A percentile compares a stretch with the other conserved stretches of the same genome.
Conservation (phyloP, 2,888 invertebrate species). For the Malthinus flaveolus region DNA sequence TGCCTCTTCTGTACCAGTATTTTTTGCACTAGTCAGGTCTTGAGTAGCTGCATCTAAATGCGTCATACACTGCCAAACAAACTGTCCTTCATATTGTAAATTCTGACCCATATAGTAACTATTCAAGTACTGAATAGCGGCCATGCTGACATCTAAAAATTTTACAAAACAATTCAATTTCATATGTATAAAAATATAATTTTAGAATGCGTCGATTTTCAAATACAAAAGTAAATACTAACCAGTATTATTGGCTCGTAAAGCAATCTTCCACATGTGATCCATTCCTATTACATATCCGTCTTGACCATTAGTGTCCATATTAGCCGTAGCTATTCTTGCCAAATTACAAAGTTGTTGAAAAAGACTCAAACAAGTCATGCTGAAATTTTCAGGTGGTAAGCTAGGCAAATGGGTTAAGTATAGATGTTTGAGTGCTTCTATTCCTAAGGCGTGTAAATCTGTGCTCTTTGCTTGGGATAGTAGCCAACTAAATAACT, state of each 20-base stretch:
- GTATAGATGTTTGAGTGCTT: constrained; percentile 85
- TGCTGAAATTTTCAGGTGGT: constrained; percentile 86
- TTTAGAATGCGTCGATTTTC: background rate
- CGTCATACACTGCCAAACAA: constrained; percentile 91
- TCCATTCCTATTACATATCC: constrained; percentile 83
- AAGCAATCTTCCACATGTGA: constrained; percentile 92
- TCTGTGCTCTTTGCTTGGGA: constrained; percentile 91
- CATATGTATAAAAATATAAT: constrained; percentile 2
- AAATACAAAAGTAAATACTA: constrained; percentile 15
- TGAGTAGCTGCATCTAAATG: constrained; percentile 83
- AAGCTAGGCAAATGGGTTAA: constrained; percentile 86
- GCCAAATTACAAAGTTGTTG: constrained; percentile 90
- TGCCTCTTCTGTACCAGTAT: constrained; percentile 67
- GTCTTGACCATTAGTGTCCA: constrained; percentile 55
- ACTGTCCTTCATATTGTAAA: constrained; percentile 88
- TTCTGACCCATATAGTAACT: constrained; percentile 93
- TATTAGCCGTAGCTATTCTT: constrained; percentile 75
- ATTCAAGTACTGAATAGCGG: constrained; percentile 92
- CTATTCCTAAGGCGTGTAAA: constrained; percentile 86
- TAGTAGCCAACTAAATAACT: constrained; percentile 90
- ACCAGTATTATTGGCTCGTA: constrained; percentile 85
- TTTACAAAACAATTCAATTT: constrained; percentile 25
- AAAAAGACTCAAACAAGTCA: constrained; percentile 88
- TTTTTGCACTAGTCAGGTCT: constrained; percentile 60
- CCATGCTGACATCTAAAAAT: constrained; percentile 81